A percentile compares a stretch with the other conserved stretches of the same genome.
Conservation (phyloP, 1,140 invertebrate species). For the Aporrectodea caliginosa region DNA sequence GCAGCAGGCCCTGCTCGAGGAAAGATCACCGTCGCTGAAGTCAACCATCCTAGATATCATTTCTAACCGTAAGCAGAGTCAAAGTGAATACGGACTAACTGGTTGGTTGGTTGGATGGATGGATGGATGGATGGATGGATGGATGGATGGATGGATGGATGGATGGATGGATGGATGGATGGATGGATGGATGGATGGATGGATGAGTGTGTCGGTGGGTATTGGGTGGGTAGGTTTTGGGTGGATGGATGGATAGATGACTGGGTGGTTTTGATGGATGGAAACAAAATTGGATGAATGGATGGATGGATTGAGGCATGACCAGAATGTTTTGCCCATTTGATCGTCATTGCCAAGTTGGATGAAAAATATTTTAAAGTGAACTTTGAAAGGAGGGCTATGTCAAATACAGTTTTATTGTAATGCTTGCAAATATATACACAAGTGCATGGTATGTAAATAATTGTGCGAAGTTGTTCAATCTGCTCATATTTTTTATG, state of each 20-base stretch:
- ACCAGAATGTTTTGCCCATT: too few relatives aligned
- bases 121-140: not conserved
- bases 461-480: not conserved
- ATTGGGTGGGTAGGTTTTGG: too few relatives aligned
- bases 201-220: not conserved
- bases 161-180: not conserved
- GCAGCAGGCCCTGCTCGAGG: not conserved
- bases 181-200: not conserved
- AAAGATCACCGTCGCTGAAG: conserved; percentile 3
- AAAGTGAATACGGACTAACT: not conserved
- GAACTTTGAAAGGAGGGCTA: not conserved
- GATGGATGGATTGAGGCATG: too few relatives aligned
- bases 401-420: not conserved
- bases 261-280: too few relatives aligned
- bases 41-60: not conserved
- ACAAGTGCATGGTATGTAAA: too few relatives aligned
- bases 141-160: not conserved
- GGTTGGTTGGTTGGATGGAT: not conserved
- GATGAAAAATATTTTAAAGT: not conserved
- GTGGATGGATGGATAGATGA: too few relatives aligned
- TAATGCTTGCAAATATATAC: too few relatives aligned
- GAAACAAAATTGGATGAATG: too few relatives aligned
- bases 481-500: not conserved
- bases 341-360: not conserved
- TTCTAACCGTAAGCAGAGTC: not conserved